Conservation (phyloP, 2,888 invertebrate species). For the Gymnosoma rotundatum region DNA sequence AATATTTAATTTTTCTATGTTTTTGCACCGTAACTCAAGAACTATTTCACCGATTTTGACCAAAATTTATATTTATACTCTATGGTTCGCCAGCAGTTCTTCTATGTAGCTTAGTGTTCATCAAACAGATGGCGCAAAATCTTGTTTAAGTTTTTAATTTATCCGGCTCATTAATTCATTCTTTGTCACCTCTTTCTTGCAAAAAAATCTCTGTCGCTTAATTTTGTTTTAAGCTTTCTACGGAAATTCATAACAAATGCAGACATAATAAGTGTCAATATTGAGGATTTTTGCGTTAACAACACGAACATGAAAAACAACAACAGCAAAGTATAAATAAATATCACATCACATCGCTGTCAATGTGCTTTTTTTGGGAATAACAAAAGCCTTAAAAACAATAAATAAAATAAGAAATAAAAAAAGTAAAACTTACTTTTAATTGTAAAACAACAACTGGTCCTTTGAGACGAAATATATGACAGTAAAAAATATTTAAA, state of each 20-base stretch:
- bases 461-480: too few species aligned
- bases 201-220: neutral
- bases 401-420: neutral
- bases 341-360: constrained; percentile 33
- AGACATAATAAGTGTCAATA: constrained; percentile 66
- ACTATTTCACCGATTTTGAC: too few species aligned
- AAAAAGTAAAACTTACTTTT: too few species aligned
- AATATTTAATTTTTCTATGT: too few species aligned
- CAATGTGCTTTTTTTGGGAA: constrained; percentile 20
- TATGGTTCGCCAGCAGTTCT: too few species aligned
- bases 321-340: constrained; percentile 44
- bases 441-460: too few species aligned
- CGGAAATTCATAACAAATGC: constrained; percentile 66
- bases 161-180: constrained; percentile 3
- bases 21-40: too few species aligned
- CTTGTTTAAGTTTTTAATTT: too few species aligned
- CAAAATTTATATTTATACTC: too few species aligned
- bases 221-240: constrained; percentile 32
- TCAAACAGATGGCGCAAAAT: too few species aligned
- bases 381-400: constrained; percentile 4
- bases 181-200: constrained; percentile 10
- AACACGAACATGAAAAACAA: constrained; percentile 53
- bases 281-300: constrained; percentile 65
- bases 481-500: too few species aligned
- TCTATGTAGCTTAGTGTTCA: too few species aligned